A percentile compares a stretch with the other conserved stretches of the same genome.
Conservation (phyloP, 2,113 vertebrate genomes). For the Semicossyphus pulcher region DNA sequence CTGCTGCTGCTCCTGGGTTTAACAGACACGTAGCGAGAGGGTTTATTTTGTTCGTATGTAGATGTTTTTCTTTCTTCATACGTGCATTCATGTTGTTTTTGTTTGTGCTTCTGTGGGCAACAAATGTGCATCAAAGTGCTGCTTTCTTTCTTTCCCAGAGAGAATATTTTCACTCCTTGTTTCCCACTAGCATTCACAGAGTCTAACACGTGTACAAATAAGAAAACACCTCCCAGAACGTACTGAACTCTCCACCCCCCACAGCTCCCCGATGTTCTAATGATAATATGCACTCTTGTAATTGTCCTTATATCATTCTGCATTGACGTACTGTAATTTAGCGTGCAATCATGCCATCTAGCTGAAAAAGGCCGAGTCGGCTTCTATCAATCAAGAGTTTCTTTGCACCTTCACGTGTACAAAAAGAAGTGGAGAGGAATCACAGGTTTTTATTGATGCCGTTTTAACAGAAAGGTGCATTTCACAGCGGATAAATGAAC, state of each 20-base stretch:
- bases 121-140: slow-evolving; percentile 75
- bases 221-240: slow-evolving; percentile 29
- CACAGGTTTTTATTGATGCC: slow-evolving; percentile 80
- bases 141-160: slow-evolving; percentile 58
- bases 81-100: background rate
- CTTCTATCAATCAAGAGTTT: slow-evolving; percentile 87
- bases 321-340: slow-evolving; percentile 83
- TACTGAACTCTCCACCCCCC: slow-evolving; percentile 33
- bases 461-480: slow-evolving; percentile 87
- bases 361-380: slow-evolving; percentile 83
- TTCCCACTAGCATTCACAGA: slow-evolving; percentile 37
- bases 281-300: slow-evolving; percentile 67
- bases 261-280: slow-evolving; percentile 61
- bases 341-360: slow-evolving; percentile 84
- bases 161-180: slow-evolving; percentile 47
- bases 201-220: slow-evolving; percentile 3
- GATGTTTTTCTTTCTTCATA: background rate
- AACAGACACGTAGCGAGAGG: background rate
- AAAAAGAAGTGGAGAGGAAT: slow-evolving; percentile 78
- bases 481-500: slow-evolving; percentile 88
- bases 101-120: slow-evolving; percentile 83
- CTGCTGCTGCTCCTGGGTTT: slow-evolving; percentile 9
- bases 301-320: slow-evolving; percentile 51
- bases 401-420: slow-evolving; percentile 94
- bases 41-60: background rate